Percentiles rank a stretch among this genome's conserved stretches.
Evolutionary conservation across 2,113 vertebrate genomes (phyloP).

Genomic region (Macroglossus sobrinus): DNA sequence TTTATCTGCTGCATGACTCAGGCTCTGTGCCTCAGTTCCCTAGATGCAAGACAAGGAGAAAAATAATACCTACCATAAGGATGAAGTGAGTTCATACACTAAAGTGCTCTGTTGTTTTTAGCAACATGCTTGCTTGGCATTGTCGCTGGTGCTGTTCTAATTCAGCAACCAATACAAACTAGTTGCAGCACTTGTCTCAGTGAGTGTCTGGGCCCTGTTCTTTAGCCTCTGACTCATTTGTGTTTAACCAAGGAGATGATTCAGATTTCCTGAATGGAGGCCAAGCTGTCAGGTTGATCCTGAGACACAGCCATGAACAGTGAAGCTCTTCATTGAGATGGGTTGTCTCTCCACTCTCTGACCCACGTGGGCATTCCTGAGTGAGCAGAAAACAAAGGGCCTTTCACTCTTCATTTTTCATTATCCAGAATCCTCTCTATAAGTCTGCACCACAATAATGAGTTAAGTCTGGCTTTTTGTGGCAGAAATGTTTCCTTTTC

Average conservation of each 20-base stretch:
- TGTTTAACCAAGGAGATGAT: not conserved
- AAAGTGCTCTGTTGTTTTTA: not conserved
- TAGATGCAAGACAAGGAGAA: not conserved
- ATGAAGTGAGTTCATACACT: not conserved
- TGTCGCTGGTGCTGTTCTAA: not conserved
- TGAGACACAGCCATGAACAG: not conserved
- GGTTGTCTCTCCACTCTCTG: not conserved
- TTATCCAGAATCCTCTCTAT: not conserved
- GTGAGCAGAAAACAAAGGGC: not conserved
- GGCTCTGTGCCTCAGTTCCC: not conserved
- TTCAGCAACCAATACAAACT: not conserved
- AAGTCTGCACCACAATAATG: not conserved
- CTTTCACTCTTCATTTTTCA: not conserved
- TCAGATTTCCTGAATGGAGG: not conserved
- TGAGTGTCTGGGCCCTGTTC: not conserved
- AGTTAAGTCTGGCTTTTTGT: not conserved
- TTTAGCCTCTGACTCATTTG: constrained; percentile 26
- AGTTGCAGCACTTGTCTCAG: not conserved
- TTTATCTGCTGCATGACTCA: not conserved
- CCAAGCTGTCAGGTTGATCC: constrained; percentile 23
- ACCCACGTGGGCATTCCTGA: not conserved
- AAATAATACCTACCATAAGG: not conserved
- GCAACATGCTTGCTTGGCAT: not conserved
- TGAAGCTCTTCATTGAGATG: not conserved
- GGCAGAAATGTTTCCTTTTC: constrained; percentile 12